Evolutionary conservation across 2,797 vertebrate genomes (phyloP), one percentile per base, ranked within the genome.

Genomic region (Mallotus villosus): DNA sequence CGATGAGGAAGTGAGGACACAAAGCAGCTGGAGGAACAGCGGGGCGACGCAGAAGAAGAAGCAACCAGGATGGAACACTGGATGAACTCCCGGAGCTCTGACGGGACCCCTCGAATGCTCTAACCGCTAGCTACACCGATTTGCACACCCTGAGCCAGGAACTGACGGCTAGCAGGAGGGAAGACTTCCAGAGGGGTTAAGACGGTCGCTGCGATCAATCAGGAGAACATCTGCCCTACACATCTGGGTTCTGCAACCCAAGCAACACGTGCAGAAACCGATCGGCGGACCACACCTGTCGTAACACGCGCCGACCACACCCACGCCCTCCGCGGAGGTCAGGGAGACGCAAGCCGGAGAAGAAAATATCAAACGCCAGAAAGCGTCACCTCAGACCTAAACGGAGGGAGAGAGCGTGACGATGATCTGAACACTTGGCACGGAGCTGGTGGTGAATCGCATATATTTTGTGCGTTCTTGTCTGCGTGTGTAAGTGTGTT

Each of bases 131-230:
- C n/a, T 25, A 68, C 57, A 29, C 27, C 5, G 63, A 53, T 41
- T 37, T 21, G 63, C 63, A 27, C 69, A 17, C 59, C 62, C 65
- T n/a, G 67, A 62, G 67, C 69, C 75, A 58, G 21, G 63, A 9
- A 67, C 55, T 27, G 64, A 24, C 17, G 61, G 64, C 53, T 16
- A 61, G 57, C 37, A 22, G 68, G 68, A 74, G 58, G 63, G 68
- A 62, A 70, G 66, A 73, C 60, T 62, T 78, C 70, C 63, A 29
- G 53, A 64, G 21, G 65, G 75, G 73, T 81, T 58, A 78, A 71
- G 58, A n/a, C 19, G 73, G 75, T 78, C 73, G 68, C 71, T 60
- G 66, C 67, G 70, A 66, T 75, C 74, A 73, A 78, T 81, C 70
- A 78, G 24, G 64, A 57, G 67, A 70, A 75, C 76, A 65, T 49